A percentile compares a stretch with the other conserved stretches of the same genome.
Conservation (phyloP, 2,888 invertebrate genomes). For the Aspidiotus destructor region DNA sequence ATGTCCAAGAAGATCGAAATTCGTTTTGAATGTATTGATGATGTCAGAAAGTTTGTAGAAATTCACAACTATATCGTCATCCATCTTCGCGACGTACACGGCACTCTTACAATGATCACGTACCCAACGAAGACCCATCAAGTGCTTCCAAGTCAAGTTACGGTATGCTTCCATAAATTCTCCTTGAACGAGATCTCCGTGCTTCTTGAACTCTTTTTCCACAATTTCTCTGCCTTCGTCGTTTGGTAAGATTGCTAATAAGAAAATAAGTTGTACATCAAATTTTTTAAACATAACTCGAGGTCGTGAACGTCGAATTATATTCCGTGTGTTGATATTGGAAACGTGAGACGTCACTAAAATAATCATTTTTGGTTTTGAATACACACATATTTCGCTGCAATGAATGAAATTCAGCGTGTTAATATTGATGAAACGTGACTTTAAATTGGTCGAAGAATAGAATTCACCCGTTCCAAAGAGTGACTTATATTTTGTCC, state of each 20-base stretch:
- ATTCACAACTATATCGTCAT: constrained; percentile 69
- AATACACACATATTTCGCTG: constrained; percentile 17
- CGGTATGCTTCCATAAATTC: constrained; percentile 65
- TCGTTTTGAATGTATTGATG: constrained; percentile 38
- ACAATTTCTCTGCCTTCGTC: constrained; percentile 50
- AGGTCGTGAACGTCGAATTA: constrained; percentile 59
- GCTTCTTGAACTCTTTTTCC: constrained; percentile 52
- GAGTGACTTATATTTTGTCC: too few relatives aligned
- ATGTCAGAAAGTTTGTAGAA: constrained; percentile 50
- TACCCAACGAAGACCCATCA: constrained; percentile 72
- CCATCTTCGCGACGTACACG: constrained; percentile 64
- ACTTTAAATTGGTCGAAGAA: too few relatives aligned
- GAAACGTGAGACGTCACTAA: constrained; percentile 69
- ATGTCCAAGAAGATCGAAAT: constrained; percentile 53
- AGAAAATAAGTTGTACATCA: constrained; percentile 56
- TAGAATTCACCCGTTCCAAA: too few relatives aligned
- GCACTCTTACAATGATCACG: constrained; percentile 51
- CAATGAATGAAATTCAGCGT: not conserved
- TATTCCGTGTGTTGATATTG: constrained; percentile 58
- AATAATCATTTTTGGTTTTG: constrained; percentile 36
- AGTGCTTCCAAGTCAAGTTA: constrained; percentile 71
- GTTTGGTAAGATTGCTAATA: constrained; percentile 49
- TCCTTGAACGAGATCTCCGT: constrained; percentile 64
- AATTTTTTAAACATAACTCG: constrained; percentile 49
- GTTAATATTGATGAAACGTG: not conserved